Conservation (phyloP, 2,888 invertebrate genomes). For the Allygus modestus region DNA sequence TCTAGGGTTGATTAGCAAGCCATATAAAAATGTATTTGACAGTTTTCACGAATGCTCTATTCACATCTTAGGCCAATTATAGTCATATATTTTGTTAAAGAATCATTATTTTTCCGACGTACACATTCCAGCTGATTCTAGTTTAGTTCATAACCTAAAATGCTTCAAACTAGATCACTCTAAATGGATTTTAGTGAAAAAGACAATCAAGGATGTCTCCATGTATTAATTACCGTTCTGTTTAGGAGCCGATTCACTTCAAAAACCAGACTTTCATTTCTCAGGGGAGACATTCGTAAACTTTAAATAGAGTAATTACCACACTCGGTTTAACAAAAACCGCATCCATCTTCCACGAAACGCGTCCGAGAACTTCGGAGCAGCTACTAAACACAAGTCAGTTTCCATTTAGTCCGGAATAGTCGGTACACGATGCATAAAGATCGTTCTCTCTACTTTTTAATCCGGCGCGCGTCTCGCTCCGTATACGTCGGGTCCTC, state of each 20-base stretch:
- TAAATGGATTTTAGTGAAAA: not conserved
- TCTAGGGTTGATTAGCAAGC: too few relatives aligned
- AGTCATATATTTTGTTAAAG: too few relatives aligned
- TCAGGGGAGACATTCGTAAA: not conserved
- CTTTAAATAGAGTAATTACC: not conserved
- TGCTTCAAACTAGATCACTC: not conserved
- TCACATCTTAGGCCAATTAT: too few relatives aligned
- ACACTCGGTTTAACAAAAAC: not conserved
- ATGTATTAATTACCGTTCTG: not conserved
- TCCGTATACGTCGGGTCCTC: not conserved
- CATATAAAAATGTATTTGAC: too few relatives aligned
- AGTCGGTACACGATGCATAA: not conserved
- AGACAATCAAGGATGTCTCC: not conserved
- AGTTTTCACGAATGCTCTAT: too few relatives aligned
- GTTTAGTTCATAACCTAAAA: too few relatives aligned
- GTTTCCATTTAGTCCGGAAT: not conserved
- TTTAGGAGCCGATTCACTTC: not conserved
- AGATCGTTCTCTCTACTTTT: not conserved
- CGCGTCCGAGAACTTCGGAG: not conserved
- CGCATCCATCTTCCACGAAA: not conserved
- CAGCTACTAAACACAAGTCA: not conserved
- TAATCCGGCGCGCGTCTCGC: not conserved
- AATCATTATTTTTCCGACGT: too few relatives aligned
- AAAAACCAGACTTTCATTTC: not conserved
- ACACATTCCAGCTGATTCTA: too few relatives aligned